These are phyloP conservation scores for Chloromyia formosa DNA, from an alignment of 2,888 invertebrate species.

Conservation along the genomic window DNA sequence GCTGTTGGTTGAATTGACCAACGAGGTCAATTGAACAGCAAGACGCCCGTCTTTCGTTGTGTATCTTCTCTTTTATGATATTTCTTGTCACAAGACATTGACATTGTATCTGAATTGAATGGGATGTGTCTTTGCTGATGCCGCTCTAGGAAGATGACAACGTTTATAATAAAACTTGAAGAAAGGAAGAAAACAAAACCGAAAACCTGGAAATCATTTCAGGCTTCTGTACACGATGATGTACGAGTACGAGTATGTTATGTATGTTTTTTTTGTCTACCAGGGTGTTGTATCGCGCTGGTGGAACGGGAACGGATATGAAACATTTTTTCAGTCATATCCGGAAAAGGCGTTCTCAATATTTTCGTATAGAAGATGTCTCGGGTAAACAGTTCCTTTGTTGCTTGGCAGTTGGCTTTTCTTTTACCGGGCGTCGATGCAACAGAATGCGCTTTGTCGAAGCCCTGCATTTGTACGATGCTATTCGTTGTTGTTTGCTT, in stretches of 20 bases:
- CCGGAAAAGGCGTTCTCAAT: constrained; percentile 47
- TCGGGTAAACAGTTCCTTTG: constrained; percentile 45
- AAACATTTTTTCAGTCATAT: constrained; percentile 45
- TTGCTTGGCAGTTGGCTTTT: constrained; percentile 38
- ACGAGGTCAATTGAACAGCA: constrained; percentile 29
- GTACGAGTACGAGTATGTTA: too few relatives aligned
- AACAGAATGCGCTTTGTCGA: too few relatives aligned
- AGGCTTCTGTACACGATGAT: constrained; percentile 23
- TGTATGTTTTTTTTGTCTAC: too few relatives aligned
- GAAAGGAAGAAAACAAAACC: too few relatives aligned
- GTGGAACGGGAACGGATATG: constrained; percentile 36
- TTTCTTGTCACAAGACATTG: not conserved
- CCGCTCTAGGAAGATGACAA: constrained; percentile 41
- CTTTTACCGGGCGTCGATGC: not conserved
- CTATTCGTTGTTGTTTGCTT: constrained; percentile 1
- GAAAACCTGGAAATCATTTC: constrained; percentile 25
- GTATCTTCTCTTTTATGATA: too few relatives aligned
- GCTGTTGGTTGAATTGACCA: constrained; percentile 16
- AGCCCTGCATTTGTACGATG: too few relatives aligned
- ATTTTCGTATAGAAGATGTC: constrained; percentile 28
- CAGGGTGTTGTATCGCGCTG: not conserved
- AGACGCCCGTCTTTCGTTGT: not conserved
- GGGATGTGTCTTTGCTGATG: constrained; percentile 44
- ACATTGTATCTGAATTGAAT: constrained; percentile 41
- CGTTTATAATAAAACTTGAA: too few relatives aligned